Percentiles rank a stretch among this genome's conserved stretches.
phyloP scores from a whole-genome alignment of 2,797 vertebrate genomes.

The Cossypha dichroa region DNA sequence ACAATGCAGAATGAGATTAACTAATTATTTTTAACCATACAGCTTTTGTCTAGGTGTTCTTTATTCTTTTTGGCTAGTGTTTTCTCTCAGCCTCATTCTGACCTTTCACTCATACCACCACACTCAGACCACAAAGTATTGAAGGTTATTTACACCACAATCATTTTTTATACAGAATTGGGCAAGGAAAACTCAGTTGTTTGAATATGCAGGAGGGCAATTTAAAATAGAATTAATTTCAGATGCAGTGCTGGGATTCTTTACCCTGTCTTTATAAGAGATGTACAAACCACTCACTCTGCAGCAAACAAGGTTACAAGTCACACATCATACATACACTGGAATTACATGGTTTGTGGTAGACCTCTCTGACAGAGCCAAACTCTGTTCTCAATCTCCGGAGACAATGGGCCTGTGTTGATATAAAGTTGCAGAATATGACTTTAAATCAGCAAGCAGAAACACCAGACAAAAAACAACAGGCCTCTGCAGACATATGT shows the following conservation, averaged over 20 bases:
- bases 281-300: constrained; percentile 34
- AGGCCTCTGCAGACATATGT: neutral
- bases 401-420: neutral
- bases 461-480: neutral
- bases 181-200: constrained; percentile 9
- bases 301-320: constrained; percentile 39
- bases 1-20: neutral
- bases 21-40: neutral
- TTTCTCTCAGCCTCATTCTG: neutral
- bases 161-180: constrained; percentile 3
- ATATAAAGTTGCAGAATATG: constrained; percentile 26
- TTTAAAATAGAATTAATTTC: constrained; percentile 20
- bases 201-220: constrained; percentile 19
- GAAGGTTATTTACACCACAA: constrained; percentile 21
- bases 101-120: neutral
- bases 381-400: neutral
- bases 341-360: constrained; percentile 52
- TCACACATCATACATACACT: neutral
- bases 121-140: neutral
- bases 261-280: neutral
- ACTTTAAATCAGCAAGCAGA: constrained; percentile 7
- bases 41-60: neutral
- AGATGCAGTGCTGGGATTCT: constrained; percentile 15
- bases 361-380: neutral
- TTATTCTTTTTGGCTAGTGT: neutral